Evolutionary conservation across 2,113 vertebrate species (phyloP).

Genomic region (Passer montanus): DNA sequence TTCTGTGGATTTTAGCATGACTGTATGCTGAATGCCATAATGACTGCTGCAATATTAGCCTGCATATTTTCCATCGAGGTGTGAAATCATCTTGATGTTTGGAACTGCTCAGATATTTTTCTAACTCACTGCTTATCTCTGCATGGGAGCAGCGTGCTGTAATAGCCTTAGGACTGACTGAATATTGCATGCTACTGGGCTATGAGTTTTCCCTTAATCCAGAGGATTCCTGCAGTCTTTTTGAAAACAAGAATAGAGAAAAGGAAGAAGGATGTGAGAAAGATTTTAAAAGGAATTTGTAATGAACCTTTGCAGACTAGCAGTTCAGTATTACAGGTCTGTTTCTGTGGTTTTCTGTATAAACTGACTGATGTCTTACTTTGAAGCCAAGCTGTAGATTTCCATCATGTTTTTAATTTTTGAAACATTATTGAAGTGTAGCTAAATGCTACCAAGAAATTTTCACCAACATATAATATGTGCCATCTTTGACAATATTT

Average conservation of each 20-base stretch:
- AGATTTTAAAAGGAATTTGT: constrained; percentile 41
- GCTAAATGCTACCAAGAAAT: not conserved
- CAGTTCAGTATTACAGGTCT: not conserved
- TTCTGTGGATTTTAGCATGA: constrained; percentile 48
- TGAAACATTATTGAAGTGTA: not conserved
- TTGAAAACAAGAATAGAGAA: constrained; percentile 3
- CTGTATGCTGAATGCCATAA: constrained; percentile 24
- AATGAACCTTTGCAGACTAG: not conserved
- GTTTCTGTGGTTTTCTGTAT: not conserved
- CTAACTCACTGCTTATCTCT: constrained; percentile 56
- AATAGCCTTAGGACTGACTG: constrained; percentile 18
- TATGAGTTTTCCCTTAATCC: constrained; percentile 18
- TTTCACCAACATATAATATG: not conserved
- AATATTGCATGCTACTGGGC: constrained; percentile 6
- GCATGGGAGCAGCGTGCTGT: not conserved
- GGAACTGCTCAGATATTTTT: constrained; percentile 56
- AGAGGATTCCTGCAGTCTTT: constrained; percentile 28
- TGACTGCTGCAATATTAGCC: constrained; percentile 31
- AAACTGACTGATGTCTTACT: not conserved
- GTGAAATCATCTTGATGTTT: constrained; percentile 69
- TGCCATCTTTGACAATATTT: not conserved
- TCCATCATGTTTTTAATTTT: not conserved
- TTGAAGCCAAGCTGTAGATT: not conserved
- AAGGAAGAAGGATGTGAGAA: not conserved
- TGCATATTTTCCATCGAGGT: constrained; percentile 45